Base-by-base conservation (phyloP, 1,140 invertebrate species). In the Aethina tumida region DNA sequence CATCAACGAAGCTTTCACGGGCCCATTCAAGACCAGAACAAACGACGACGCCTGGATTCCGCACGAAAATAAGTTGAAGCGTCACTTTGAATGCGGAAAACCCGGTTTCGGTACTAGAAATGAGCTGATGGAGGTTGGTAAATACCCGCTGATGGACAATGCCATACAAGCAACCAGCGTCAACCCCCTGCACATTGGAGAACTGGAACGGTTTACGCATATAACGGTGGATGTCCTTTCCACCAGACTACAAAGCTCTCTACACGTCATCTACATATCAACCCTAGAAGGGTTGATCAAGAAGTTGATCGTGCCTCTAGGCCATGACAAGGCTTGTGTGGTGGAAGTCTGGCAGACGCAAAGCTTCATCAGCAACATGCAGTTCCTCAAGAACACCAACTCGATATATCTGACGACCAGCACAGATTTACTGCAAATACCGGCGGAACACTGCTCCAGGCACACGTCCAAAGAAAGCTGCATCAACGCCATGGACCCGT, bases 81-180 rank as follows among this genome's bases (percentile, higher is more conserved):
- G 71, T 8, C 74, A 80, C 45, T 79, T 77, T 46, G 58, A 70
- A 48, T 78, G 76, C 48, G n/a, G n/a, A n/a, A 59, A 60, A 21
- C 41, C 50, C 34, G 55, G 55, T 47, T 45, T 48, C 16, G 22
- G 47, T 2, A 51, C 26, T 25, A n/a, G n/a, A n/a, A 37, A 35
- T 36, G 52, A 66, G 36, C 41, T 76, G 20, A 64, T 84, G 22
- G 78, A 85, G 48, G 81, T 80, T 25, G 74, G 78, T 10, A 73
- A 76, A 35, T 94, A 90, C 55, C 86, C 91, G 50, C 61, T 95
- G 30, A 93, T 94, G 89, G 82, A 92, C 56, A 68, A 75, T 38
- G 78, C 89, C 2, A 80, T 95, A 0, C 81, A 86, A 44, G 74
- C 86, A 0, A 72, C 73, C 3, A 75, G 73, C 0, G 59, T 70